A percentile compares a stretch with the other conserved stretches of the same genome.
phyloP scores from a whole-genome alignment of 2,888 invertebrate genomes.

The Malthinus seriepunctatus region DNA sequence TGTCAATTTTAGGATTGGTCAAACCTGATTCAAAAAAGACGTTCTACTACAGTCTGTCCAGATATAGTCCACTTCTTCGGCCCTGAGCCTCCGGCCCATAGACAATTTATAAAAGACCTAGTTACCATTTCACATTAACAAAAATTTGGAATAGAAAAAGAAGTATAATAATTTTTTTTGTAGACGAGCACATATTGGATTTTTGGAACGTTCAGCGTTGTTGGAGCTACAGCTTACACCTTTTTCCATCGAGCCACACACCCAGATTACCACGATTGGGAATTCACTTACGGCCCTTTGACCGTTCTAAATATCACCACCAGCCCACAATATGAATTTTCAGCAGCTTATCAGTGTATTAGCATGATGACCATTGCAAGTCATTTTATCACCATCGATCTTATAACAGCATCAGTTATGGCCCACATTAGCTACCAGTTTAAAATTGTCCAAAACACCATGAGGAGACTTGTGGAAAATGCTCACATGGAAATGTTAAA shows the following conservation, averaged over 20 bases:
- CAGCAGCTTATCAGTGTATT: conserved; percentile 10
- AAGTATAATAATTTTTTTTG: neutral
- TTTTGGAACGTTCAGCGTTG: neutral
- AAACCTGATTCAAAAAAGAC: too few species aligned
- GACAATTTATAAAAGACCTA: too few species aligned
- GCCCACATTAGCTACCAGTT: conserved; percentile 18
- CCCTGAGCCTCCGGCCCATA: too few species aligned
- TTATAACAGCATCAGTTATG: conserved; percentile 15
- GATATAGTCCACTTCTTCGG: too few species aligned
- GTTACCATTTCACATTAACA: too few species aligned
- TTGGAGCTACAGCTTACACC: neutral
- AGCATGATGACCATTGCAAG: conserved; percentile 9
- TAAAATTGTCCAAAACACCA: conserved; percentile 17
- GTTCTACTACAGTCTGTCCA: too few species aligned
- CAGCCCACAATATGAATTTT: conserved; percentile 20
- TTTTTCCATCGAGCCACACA: neutral
- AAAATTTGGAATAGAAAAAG: too few species aligned
- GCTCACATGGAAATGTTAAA: conserved; percentile 8
- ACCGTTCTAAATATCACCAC: conserved; percentile 12
- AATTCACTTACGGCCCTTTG: conserved; percentile 15
- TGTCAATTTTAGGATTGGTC: too few species aligned
- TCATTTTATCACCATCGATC: conserved; percentile 7
- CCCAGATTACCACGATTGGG: conserved; percentile 17
- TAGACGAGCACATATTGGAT: conserved; percentile 3
- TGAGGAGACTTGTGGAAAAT: conserved; percentile 13